Percentiles rank a stretch among this genome's conserved stretches.
These are phyloP conservation scores for Eulemur albifrons DNA, from an alignment of 2,797 vertebrate genomes.

Conservation along the genomic window DNA sequence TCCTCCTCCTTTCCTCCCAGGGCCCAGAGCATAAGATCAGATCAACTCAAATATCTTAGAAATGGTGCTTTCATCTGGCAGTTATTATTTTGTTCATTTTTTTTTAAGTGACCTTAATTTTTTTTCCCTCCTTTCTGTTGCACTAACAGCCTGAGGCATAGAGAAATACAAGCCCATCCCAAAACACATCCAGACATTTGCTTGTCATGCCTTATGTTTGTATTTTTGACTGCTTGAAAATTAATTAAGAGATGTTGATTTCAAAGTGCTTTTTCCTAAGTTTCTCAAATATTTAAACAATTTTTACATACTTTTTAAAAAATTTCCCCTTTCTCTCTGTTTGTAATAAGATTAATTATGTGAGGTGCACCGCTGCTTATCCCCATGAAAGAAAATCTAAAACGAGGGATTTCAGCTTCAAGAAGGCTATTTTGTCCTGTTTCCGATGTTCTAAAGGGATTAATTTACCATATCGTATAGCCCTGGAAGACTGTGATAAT, in stretches of 20 bases:
- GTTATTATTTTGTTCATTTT: constrained; percentile 57
- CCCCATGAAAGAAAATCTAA: constrained; percentile 91
- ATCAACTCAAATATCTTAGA: constrained; percentile 55
- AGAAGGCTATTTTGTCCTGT: constrained; percentile 92
- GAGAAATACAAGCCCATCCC: constrained; percentile 22
- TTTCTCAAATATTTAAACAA: constrained; percentile 85
- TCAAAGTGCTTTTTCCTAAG: constrained; percentile 77
- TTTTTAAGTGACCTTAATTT: constrained; percentile 55
- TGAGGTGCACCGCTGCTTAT: constrained; percentile 89
- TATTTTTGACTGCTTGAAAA: constrained; percentile 79
- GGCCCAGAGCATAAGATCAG: constrained; percentile 1
- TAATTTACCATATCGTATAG: constrained; percentile 93
- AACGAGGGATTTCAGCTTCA: constrained; percentile 90
- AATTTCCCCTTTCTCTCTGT: constrained; percentile 83
- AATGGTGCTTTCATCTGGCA: constrained; percentile 43
- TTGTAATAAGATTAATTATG: constrained; percentile 92
- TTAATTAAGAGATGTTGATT: constrained; percentile 87
- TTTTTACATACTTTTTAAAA: constrained; percentile 71
- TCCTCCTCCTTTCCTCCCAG: background rate
- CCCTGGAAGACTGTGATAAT: constrained; percentile 94
- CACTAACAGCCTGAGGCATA: constrained; percentile 42
- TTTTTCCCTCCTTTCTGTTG: background rate
- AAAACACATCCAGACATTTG: constrained; percentile 16
- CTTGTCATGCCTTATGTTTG: constrained; percentile 53
- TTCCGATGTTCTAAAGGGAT: constrained; percentile 93